phyloP scores from a whole-genome alignment of 1,140 invertebrate genomes.

The Bombus confusus region DNA sequence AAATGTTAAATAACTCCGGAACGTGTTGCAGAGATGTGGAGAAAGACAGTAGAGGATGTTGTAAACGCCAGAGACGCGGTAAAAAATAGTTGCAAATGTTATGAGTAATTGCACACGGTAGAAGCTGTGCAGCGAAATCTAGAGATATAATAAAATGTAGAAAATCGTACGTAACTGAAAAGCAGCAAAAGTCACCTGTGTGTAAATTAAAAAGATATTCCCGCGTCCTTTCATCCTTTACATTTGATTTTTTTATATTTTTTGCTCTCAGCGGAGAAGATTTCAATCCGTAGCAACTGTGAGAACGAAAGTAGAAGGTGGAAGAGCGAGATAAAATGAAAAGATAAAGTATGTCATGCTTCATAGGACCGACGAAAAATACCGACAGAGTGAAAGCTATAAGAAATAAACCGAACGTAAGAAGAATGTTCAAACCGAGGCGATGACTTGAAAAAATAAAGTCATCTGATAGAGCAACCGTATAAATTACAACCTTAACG shows the following conservation, averaged over 20 bases:
- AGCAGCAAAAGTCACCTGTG: neutral
- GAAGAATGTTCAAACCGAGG: neutral
- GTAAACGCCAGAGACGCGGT: too few species aligned
- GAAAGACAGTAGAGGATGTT: neutral
- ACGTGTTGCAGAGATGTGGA: neutral
- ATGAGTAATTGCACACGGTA: neutral
- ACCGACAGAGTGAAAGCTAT: neutral
- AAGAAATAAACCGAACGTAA: constrained; percentile 16
- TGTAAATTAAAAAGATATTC: neutral
- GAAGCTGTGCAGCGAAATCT: neutral
- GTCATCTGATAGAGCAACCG: too few species aligned
- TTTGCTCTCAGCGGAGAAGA: neutral
- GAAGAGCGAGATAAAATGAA: constrained; percentile 7
- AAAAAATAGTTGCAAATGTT: neutral
- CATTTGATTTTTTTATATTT: neutral
- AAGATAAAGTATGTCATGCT: neutral
- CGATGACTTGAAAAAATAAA: neutral
- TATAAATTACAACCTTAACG: neutral
- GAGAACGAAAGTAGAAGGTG: neutral
- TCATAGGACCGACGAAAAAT: constrained; percentile 4
- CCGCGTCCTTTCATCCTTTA: neutral
- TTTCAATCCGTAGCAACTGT: constrained; percentile 21
- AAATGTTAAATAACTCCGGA: neutral
- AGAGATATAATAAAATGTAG: constrained; percentile 9
- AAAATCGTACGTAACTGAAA: neutral